Base-by-base conservation (phyloP, 1,140 invertebrate species). In the Diprion similis region DNA sequence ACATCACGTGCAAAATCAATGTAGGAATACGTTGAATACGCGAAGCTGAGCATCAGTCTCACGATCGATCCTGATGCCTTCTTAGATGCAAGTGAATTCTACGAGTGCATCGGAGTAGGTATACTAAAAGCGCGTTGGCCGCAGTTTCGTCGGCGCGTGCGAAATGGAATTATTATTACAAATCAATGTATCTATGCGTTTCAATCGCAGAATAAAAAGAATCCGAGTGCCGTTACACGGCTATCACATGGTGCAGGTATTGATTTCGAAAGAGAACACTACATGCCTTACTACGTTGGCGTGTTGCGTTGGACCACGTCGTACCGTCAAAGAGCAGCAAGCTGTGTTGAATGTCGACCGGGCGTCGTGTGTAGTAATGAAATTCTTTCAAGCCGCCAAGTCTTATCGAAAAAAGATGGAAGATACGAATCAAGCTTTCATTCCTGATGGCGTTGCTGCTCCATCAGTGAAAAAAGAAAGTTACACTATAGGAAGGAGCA, bases 141-240 rank as follows among this genome's bases (percentile, higher is more conserved):
- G 51, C 51, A 59, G 6, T 59, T 59, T 59, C 51, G 51, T 59
- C 51, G 51, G 51, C 51, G 51, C 51, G 51, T 59, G 51, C 51
- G 51, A 59, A 59, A 59, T 59, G 51, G 51, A 59, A 59, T 59
- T 59, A 59, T 59, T 59, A 59, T 59, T 17, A 59, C 11, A 59
- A 59, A 59, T 59, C 51, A 59, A 59, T 3, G 24, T 59, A 59
- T 59, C 51, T 15, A 6, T 59, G 51, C 51, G 51, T 59, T 59
- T 9, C 51, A 59, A 59, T 59, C 51, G n/a, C n/a, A 9, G 51
- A 17, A 59, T 4, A 59, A 59, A 17, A 59, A 59, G n/a, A 59
- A 59, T 59, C 18, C 3, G 68, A 19, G 46, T 73, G 13, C 72
- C 66, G 72, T 73, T 73, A 73, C 13, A n/a, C 66, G 24, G 8